phyloP scores from a whole-genome alignment of 2,888 invertebrate species.

The Argyra leucocephala region DNA sequence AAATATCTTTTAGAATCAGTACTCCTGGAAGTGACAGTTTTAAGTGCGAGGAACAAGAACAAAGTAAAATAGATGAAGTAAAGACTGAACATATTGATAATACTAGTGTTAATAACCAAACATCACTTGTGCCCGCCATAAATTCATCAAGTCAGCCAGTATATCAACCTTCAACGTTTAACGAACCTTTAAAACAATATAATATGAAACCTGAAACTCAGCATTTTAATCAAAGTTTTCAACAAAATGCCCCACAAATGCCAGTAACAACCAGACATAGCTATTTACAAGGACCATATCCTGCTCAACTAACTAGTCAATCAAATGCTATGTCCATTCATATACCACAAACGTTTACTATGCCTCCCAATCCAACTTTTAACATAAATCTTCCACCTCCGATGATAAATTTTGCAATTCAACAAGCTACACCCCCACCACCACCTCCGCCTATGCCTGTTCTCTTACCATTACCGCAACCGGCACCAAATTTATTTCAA shows the following conservation, averaged over 20 bases:
- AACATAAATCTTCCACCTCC: slow-evolving; percentile 40
- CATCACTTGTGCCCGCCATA: not conserved
- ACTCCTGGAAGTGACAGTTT: not conserved
- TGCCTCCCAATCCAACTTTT: slow-evolving; percentile 28
- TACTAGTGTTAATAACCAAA: not conserved
- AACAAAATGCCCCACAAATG: slow-evolving; percentile 27
- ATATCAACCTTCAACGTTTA: not conserved
- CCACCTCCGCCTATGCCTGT: slow-evolving; percentile 30
- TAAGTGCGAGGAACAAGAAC: not conserved
- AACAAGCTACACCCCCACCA: slow-evolving; percentile 27
- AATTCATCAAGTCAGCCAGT: not conserved
- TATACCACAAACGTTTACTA: not conserved
- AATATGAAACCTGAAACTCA: not conserved
- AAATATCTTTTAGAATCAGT: not conserved
- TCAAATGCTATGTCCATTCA: slow-evolving; percentile 16
- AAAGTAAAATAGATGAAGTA: not conserved
- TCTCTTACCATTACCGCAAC: slow-evolving; percentile 25
- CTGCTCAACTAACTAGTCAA: not conserved
- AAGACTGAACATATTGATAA: not conserved
- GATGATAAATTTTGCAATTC: slow-evolving; percentile 26
- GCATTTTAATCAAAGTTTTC: slow-evolving; percentile 9
- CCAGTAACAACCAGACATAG: slow-evolving; percentile 20
- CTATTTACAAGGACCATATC: not conserved
- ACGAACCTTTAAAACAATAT: not conserved
- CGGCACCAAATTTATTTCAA: slow-evolving; percentile 22